These are phyloP conservation scores for Conomelus anceps DNA, from an alignment of 2,888 invertebrate genomes.

Conservation along the genomic window DNA sequence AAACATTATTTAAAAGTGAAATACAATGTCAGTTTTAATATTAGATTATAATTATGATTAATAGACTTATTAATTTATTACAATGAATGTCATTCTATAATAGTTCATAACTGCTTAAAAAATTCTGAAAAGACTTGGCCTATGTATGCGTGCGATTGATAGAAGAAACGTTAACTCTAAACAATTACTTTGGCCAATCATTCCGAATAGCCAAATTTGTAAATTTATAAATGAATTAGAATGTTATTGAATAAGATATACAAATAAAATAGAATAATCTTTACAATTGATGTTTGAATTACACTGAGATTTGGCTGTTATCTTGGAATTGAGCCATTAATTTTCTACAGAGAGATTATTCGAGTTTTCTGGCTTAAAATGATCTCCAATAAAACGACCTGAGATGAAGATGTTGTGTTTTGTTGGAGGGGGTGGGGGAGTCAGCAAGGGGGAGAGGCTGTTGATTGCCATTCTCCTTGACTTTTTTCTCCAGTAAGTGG, in stretches of 20 bases:
- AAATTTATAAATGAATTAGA: no score
- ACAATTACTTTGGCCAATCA: no score
- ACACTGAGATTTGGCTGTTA: neutral
- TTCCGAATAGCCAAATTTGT: no score
- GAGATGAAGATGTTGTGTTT: neutral
- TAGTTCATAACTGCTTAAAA: no score
- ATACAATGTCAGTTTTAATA: no score
- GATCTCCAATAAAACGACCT: neutral
- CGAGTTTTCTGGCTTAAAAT: neutral
- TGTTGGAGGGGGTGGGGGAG: neutral
- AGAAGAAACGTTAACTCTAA: no score
- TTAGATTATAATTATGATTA: no score
- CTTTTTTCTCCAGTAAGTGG: neutral
- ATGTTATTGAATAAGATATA: neutral
- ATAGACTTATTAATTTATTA: no score
- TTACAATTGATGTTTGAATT: neutral
- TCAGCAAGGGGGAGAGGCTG: neutral
- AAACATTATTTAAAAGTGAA: no score
- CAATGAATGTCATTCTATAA: no score
- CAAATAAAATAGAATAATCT: neutral
- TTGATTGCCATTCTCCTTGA: neutral
- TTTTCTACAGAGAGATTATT: neutral
- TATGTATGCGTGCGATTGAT: no score
- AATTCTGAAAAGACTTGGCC: no score
- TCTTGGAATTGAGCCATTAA: neutral